A percentile compares a stretch with the other conserved stretches of the same genome.
Evolutionary conservation across 2,113 vertebrate genomes (phyloP).

Genomic region (Phalacrocorax aristotelis): DNA sequence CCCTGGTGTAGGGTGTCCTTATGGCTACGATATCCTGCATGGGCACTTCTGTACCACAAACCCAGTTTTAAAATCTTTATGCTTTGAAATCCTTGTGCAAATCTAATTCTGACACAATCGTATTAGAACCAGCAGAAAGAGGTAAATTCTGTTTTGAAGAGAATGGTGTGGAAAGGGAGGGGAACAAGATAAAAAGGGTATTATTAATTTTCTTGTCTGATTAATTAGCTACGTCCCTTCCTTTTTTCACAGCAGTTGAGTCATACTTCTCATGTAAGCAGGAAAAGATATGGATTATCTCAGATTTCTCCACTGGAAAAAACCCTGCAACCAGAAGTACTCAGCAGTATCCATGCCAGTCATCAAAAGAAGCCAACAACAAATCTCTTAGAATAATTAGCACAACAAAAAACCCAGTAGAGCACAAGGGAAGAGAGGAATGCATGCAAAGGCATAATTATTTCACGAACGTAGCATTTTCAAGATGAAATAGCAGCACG

Average conservation of each 20-base stretch:
- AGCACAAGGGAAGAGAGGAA: background rate
- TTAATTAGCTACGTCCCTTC: background rate
- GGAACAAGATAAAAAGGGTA: background rate
- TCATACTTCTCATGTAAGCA: background rate
- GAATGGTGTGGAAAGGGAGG: background rate
- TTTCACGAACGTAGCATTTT: background rate
- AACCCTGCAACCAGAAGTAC: background rate
- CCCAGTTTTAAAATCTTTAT: background rate
- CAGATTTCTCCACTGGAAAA: background rate
- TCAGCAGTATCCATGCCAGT: background rate
- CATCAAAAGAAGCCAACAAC: constrained; percentile 39
- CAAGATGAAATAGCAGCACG: background rate
- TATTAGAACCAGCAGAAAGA: background rate
- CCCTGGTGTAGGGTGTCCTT: rapidly evolving
- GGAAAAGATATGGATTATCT: background rate
- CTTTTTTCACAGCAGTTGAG: background rate
- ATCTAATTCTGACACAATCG: background rate
- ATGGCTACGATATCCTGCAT: rapidly evolving
- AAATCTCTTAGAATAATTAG: background rate
- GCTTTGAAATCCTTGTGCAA: background rate
- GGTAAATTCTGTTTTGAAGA: background rate
- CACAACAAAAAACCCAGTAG: background rate
- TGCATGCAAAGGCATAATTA: background rate
- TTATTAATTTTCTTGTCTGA: background rate
- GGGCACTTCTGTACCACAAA: background rate